Percentiles rank a stretch among this genome's conserved stretches.
Evolutionary conservation across 2,888 invertebrate genomes (phyloP).

Genomic region (Troides helena): DNA sequence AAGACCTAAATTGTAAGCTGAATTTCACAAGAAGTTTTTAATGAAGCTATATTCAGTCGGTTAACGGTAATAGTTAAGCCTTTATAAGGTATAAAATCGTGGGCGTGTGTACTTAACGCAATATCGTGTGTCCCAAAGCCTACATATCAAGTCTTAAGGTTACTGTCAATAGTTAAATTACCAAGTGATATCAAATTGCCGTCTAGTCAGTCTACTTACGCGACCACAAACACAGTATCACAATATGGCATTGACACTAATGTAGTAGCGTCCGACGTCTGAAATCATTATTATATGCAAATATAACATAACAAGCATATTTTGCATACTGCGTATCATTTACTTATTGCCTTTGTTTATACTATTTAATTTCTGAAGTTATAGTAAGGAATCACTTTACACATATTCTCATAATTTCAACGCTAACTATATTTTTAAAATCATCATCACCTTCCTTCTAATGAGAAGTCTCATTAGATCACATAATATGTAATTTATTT

Average conservation of each 20-base stretch:
- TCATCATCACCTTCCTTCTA: no score
- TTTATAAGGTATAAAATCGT: neutral
- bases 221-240: slow-evolving; percentile 64
- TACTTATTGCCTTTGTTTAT: neutral
- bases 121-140: slow-evolving; percentile 25
- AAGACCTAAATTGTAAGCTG: no score
- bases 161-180: slow-evolving; percentile 36
- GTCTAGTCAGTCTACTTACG: slow-evolving; percentile 55
- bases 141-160: slow-evolving; percentile 38
- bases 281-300: slow-evolving; percentile 39
- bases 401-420: no score
- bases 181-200: slow-evolving; percentile 58
- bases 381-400: no score
- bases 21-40: neutral
- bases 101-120: slow-evolving; percentile 6
- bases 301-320: slow-evolving; percentile 12
- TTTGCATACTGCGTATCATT: neutral
- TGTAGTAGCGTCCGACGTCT: slow-evolving; percentile 39
- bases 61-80: neutral
- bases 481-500: neutral
- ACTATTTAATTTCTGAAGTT: no score
- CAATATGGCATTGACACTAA: slow-evolving; percentile 71
- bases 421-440: no score
- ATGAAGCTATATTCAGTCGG: neutral
- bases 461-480: no score